phyloP scores from a whole-genome alignment of 2,113 vertebrate species.

The Paralichthys olivaceus region DNA sequence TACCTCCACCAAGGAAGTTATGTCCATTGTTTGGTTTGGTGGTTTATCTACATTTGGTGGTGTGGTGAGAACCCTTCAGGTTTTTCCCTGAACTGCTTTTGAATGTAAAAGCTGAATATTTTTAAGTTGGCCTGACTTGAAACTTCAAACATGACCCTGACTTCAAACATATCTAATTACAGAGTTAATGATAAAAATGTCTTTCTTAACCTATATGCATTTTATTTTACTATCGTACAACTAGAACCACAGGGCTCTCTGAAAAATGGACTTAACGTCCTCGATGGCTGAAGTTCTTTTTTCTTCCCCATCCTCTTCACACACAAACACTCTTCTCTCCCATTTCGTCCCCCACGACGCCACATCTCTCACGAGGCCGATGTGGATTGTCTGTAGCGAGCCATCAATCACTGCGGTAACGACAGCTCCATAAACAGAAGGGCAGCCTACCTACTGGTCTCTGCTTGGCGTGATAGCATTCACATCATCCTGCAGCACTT shows the following conservation, averaged over 20 bases:
- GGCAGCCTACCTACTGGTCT: conserved; percentile 38
- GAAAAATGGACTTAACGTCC: neutral
- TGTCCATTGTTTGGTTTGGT: no score
- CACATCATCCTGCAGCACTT: conserved; percentile 55
- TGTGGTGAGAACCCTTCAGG: no score
- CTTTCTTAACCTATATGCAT: no score
- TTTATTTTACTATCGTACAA: neutral
- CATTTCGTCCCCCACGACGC: neutral
- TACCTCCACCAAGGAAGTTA: no score
- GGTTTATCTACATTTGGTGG: no score
- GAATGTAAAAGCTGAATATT: no score
- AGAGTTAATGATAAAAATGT: no score
- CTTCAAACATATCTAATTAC: no score
- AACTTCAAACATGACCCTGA: no score
- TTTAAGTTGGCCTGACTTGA: no score
- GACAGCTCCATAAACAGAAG: conserved; percentile 67
- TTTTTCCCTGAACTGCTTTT: no score
- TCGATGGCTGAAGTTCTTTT: neutral
- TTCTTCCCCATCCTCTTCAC: neutral
- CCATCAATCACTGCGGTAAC: conserved; percentile 65
- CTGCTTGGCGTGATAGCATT: conserved; percentile 74
- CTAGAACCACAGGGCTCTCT: neutral
- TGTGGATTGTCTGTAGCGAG: conserved; percentile 42
- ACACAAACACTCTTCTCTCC: neutral
- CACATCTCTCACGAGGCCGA: conserved; percentile 15